Evolutionary conservation across 2,888 invertebrate species (phyloP), one percentile per base, ranked within the genome.

Genomic region (Stenichneumon culpator): DNA sequence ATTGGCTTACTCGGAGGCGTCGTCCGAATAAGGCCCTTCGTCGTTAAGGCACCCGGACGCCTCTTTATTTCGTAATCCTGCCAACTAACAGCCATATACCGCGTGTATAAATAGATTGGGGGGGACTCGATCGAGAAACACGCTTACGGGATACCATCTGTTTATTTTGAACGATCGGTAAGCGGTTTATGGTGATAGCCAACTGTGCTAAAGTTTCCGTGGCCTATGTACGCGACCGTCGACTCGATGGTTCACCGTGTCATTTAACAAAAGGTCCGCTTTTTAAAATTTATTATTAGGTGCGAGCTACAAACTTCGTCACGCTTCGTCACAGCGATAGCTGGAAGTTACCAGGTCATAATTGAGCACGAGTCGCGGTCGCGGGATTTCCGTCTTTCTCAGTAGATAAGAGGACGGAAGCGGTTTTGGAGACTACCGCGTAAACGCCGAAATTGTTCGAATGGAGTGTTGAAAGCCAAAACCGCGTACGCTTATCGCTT

Each of bases 131-230:
- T 74, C 88, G 86, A 60, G 60, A 87, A 84, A 81, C 84, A 86
- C 78, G 86, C 87, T 84, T 87, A 79, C 78, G 74, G 47, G 32
- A 28, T 16, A 65, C 52, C 78, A 78, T 82, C 50, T 69, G 82
- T 82, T 82, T 78, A 63, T 70, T 60, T 69, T 19, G 77, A 68
- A 82, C 79, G 83, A 84, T 60, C 47, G 32, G 52, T 63, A 80
- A 73, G 74, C 79, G 85, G 82, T 88, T 87, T 87, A 89, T 88
- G 78, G 86, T 77, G 81, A 82, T 82, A 28, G 73, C 87, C 88
- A 89, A 89, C 89, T 88, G 84, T 88, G 87, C 88, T 87, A 88
- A 90, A 88, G 88, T 87, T 88, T 70, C 25, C n/a, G 54, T 50
- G 86, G 65, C 89, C 88, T 88, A 87, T 84, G 79, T 57, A 44